A percentile compares a stretch with the other conserved stretches of the same genome.
These are phyloP conservation scores for Volucella bombylans DNA, from an alignment of 2,888 invertebrate genomes.

Conservation along the genomic window DNA sequence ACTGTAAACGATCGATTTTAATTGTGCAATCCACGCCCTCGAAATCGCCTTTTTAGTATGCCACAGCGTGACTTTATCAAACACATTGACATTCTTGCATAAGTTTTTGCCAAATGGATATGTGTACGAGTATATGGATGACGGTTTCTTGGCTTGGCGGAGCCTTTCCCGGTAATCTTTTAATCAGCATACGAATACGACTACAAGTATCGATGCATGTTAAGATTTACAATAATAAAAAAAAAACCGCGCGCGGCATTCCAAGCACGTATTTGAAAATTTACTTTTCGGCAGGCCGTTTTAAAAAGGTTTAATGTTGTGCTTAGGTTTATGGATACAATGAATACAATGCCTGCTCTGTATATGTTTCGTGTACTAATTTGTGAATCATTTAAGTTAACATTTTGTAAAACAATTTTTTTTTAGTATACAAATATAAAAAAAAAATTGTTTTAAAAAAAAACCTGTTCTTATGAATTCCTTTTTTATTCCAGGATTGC, in stretches of 20 bases:
- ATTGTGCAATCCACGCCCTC: conserved; percentile 72
- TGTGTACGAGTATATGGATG: conserved; percentile 1
- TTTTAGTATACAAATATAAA: not conserved
- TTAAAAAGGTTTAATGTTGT: conserved; percentile 9
- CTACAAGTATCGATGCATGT: conserved; percentile 28
- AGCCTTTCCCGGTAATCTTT: conserved; percentile 40
- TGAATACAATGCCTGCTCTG: no score
- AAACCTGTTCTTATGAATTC: not conserved
- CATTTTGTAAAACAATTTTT: conserved; percentile 9
- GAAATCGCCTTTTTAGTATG: conserved; percentile 63
- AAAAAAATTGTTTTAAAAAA: not conserved
- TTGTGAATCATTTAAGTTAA: conserved; percentile 18
- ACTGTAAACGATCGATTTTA: conserved; percentile 11
- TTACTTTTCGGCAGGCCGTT: conserved; percentile 29
- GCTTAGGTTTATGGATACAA: not conserved
- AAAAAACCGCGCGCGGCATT: conserved; percentile 28
- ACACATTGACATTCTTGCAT: conserved; percentile 68
- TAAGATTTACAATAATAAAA: not conserved
- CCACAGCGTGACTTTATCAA: conserved; percentile 30
- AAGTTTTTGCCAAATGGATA: conserved; percentile 55
- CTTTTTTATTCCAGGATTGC: conserved; percentile 5
- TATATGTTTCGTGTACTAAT: conserved; percentile 1
- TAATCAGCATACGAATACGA: conserved; percentile 16
- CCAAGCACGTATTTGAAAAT: conserved; percentile 59
- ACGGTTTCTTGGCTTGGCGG: conserved; percentile 14